Percentiles rank a stretch among this genome's conserved stretches.
These are phyloP conservation scores for Lanistes nyassanus DNA, from an alignment of 1,140 invertebrate species.

Conservation along the genomic window DNA sequence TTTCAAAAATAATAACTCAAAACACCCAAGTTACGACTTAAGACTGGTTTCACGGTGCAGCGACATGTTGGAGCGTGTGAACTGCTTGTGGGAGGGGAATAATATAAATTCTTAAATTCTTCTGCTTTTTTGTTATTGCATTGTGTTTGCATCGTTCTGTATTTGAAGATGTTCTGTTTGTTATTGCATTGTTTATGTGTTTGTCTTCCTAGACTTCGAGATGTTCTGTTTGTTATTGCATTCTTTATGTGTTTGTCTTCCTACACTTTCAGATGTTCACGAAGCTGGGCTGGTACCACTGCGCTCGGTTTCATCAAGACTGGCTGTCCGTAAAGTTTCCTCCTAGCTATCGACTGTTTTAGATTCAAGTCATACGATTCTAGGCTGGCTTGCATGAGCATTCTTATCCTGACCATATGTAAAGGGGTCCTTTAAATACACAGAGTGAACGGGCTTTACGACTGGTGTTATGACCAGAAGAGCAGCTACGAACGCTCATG, in stretches of 20 bases:
- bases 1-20: too few relatives aligned
- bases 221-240: too few relatives aligned
- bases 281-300: slow-evolving; percentile 78
- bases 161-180: too few relatives aligned
- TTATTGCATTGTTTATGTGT: too few relatives aligned
- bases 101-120: too few relatives aligned
- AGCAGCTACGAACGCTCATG: too few relatives aligned
- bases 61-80: neutral
- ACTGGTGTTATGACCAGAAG: too few relatives aligned
- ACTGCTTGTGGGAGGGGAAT: neutral
- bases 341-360: slow-evolving; percentile 74
- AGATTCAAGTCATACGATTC: neutral
- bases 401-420: neutral
- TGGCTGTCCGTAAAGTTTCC: slow-evolving; percentile 76
- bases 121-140: too few relatives aligned
- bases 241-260: slow-evolving; percentile 17
- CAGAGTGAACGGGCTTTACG: too few relatives aligned
- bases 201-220: slow-evolving; percentile 5
- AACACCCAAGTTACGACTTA: too few relatives aligned
- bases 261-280: slow-evolving; percentile 66
- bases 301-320: slow-evolving; percentile 70
- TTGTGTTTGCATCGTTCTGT: neutral
- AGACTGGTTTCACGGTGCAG: too few relatives aligned
- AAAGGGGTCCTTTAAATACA: neutral
- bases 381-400: too few relatives aligned